Base-by-base conservation (phyloP, 2,888 invertebrate genomes). In the Agrotis puta region DNA sequence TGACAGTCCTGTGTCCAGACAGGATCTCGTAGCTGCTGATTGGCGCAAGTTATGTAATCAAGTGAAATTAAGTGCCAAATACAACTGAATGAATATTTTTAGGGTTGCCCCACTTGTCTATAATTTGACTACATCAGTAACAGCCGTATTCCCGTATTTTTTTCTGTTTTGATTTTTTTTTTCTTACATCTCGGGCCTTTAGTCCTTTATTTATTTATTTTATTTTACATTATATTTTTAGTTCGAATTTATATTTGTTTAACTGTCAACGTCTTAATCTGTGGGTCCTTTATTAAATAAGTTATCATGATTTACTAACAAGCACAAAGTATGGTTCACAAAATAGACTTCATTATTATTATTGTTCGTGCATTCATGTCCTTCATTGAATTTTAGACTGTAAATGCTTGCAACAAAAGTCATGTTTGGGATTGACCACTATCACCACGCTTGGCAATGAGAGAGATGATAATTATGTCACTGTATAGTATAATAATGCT, bases 241-340 rank as follows among this genome's bases (percentile, higher is more conserved):
- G 9, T 22, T 16, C 0, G 9, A 70, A 81, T 77, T 84, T 65
- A 50, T 81, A 72, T 79, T 72, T 85, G 11, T 79, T 85, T 82
- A 88, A 90, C 88, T 89, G 91, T 92, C 91, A 93, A 90, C 89
- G 89, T 88, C 83, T 89, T 92, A 92, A 92, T 92, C 94, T 79
- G 80, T 89, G 85, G 89, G 90, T 77, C 83, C 70, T 71, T 82
- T 81, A 79, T 77, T 68, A 77, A 76, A 71, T 64, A 72, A 56
- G 27, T 48, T 18, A 14, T 20, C 7, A n/a, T 24, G 13, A n/a
- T 50, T 39, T 45, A 33, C 2, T 14, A 50, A 33, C n/a, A 13
- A 54, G 6, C 45, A 50, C 43, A 24, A 2, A 13, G n/a, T n/a
- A n/a, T n/a, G n/a, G n/a, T n/a, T n/a, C n/a, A n/a, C n/a, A n/a